Conservation (phyloP, 2,888 invertebrate species). For the Masnerella sp. region DNA sequence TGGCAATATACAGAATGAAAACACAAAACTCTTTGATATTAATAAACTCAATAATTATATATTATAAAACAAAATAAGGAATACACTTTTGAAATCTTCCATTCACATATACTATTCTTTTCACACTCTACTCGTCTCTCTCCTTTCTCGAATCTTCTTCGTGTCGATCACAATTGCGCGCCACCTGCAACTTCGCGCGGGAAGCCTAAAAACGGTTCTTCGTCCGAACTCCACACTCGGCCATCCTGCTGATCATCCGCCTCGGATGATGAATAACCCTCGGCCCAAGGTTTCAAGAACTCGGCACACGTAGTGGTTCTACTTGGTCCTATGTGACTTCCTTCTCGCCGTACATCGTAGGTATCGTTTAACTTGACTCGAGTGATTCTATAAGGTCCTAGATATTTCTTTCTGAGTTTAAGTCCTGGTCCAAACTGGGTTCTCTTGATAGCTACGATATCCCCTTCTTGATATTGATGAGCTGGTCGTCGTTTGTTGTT, state of each 20-base stretch:
- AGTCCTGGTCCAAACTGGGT: conserved; percentile 49
- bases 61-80: no score
- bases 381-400: conserved; percentile 37
- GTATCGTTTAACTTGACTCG: conserved; percentile 15
- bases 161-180: background rate
- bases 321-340: conserved; percentile 14
- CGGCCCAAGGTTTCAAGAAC: conserved; percentile 25
- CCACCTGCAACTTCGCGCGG: background rate
- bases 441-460: conserved; percentile 46
- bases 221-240: conserved; percentile 44
- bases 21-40: no score
- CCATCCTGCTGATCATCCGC: conserved; percentile 45
- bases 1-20: no score
- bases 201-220: background rate
- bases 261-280: conserved; percentile 33
- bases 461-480: background rate
- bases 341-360: conserved; percentile 23
- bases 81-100: no score
- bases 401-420: conserved; percentile 46
- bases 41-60: no score
- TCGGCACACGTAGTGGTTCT: conserved; percentile 33
- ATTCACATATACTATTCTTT: no score
- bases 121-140: no score
- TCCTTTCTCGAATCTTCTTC: no score
- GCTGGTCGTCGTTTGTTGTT: background rate